Conservation (phyloP, 2,888 invertebrate species). For the Parapristionchus giblindavisi region DNA sequence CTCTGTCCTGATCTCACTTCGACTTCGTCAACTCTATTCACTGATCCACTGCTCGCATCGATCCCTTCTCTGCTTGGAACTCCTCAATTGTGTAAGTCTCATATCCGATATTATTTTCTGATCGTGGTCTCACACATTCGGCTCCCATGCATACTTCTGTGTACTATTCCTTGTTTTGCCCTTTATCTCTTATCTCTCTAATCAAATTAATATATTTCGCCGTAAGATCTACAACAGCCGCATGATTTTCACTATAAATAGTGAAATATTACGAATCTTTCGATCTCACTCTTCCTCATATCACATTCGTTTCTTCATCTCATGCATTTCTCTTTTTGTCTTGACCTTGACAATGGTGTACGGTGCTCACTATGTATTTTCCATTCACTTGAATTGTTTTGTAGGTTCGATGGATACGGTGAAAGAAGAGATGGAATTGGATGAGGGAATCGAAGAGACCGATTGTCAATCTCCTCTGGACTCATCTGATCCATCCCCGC, state of each 20-base stretch:
- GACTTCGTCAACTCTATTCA: slow-evolving; percentile 10
- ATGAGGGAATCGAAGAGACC: slow-evolving; percentile 52
- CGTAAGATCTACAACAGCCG: too few species aligned
- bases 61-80: too few species aligned
- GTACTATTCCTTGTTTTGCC: background rate
- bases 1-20: slow-evolving; percentile 50
- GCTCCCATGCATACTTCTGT: background rate
- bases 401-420: background rate
- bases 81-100: too few species aligned
- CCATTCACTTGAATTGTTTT: background rate
- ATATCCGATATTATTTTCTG: too few species aligned
- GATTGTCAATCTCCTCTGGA: background rate
- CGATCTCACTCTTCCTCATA: background rate
- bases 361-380: too few species aligned
- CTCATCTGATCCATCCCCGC: slow-evolving; percentile 13
- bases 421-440: slow-evolving; percentile 44
- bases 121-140: too few species aligned
- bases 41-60: too few species aligned
- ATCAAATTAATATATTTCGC: background rate
- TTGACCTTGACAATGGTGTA: too few species aligned
- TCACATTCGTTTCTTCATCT: background rate
- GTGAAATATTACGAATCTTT: background rate
- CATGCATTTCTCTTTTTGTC: too few species aligned
- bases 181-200: background rate
- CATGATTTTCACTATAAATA: too few species aligned